A percentile compares a stretch with the other conserved stretches of the same genome.
These are phyloP conservation scores for Teleiodes luculella DNA, from an alignment of 2,888 invertebrate species.

Conservation along the genomic window DNA sequence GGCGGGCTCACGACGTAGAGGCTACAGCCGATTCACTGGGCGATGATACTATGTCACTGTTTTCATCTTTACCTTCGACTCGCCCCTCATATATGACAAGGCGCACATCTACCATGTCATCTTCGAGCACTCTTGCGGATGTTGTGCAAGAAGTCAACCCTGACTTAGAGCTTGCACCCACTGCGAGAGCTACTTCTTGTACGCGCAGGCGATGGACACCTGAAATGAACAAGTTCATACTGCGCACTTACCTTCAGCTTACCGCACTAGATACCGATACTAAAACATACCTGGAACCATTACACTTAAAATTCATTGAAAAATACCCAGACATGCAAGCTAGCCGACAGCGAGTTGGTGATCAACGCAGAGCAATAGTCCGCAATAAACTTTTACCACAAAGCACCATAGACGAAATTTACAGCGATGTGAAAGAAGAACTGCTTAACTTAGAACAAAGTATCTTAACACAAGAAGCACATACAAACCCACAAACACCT, in stretches of 20 bases:
- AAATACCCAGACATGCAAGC: not conserved
- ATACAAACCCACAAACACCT: not conserved
- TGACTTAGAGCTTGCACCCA: not conserved
- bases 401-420: not conserved
- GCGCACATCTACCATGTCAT: not conserved
- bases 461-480: not conserved
- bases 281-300: not conserved
- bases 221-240: constrained; percentile 23
- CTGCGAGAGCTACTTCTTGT: not conserved
- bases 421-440: constrained; percentile 12
- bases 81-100: constrained; percentile 6
- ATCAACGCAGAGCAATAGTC: constrained; percentile 6
- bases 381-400: not conserved
- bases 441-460: not conserved
- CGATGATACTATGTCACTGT: not conserved
- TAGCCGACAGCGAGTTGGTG: constrained; percentile 1
- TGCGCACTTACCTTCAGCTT: constrained; percentile 2
- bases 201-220: not conserved
- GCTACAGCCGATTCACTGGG: constrained; percentile 11
- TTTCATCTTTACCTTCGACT: constrained; percentile 7
- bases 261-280: constrained; percentile 5
- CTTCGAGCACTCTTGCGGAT: not conserved
- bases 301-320: constrained; percentile 23
- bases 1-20: constrained; percentile 7
- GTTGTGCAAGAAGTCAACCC: not conserved